These are phyloP conservation scores for Hipparchia semele DNA, from an alignment of 2,888 invertebrate species.

Conservation along the genomic window DNA sequence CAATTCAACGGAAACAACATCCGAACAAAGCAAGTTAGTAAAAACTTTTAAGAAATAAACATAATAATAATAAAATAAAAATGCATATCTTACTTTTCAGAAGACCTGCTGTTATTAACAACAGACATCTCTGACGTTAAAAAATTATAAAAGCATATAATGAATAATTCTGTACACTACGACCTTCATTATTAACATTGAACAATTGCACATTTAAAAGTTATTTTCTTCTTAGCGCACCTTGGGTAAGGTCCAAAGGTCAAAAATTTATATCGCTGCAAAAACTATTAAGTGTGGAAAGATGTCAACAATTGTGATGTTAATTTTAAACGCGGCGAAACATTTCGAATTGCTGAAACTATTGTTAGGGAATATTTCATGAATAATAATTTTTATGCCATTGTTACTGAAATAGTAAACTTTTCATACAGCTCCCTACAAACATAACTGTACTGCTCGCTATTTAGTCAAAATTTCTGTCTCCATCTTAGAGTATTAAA, in stretches of 20 bases:
- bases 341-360: constrained; percentile 2
- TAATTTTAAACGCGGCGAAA: constrained; percentile 25
- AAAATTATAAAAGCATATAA: too few relatives aligned
- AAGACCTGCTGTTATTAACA: too few relatives aligned
- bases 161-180: not conserved
- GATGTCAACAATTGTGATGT: constrained; percentile 32
- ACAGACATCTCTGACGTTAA: too few relatives aligned
- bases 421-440: not conserved
- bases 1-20: too few relatives aligned
- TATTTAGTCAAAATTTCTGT: not conserved
- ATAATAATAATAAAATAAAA: too few relatives aligned
- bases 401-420: not conserved
- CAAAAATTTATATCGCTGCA: constrained; percentile 32
- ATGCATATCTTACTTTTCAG: too few relatives aligned
- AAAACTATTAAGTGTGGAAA: constrained; percentile 23
- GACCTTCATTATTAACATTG: constrained; percentile 10
- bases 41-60: too few relatives aligned
- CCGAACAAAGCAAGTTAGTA: too few relatives aligned
- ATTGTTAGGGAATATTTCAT: constrained; percentile 8
- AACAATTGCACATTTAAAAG: constrained; percentile 10
- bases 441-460: not conserved
- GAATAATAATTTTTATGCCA: not conserved
- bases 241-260: constrained; percentile 44
- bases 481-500: not conserved
- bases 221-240: constrained; percentile 16